phyloP scores from a whole-genome alignment of 2,888 invertebrate species.

The Sphaerophoria rueppellii region DNA sequence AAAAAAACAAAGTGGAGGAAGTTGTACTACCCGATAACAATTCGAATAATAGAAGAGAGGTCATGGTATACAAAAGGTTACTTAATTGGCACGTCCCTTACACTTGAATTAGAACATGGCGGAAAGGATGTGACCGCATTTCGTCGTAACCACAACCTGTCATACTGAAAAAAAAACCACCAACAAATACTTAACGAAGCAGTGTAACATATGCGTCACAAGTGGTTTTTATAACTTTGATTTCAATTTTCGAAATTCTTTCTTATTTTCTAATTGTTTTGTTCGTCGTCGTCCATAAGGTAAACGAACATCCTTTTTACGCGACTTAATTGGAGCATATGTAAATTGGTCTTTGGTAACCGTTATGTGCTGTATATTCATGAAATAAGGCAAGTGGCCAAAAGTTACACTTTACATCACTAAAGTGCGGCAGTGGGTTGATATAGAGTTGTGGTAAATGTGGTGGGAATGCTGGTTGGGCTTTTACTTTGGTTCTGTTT shows the following conservation, averaged over 20 bases:
- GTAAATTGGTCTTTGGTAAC: conserved; percentile 57
- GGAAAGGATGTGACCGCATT: conserved; percentile 19
- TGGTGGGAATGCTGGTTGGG: not conserved
- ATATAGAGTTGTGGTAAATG: not conserved
- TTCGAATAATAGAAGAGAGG: conserved; percentile 52
- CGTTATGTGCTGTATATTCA: not conserved
- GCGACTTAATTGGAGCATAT: conserved; percentile 69
- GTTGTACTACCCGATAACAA: conserved; percentile 45
- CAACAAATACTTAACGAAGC: conserved; percentile 44
- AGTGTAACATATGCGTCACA: conserved; percentile 66
- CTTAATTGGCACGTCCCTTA: conserved; percentile 61
- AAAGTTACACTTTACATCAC: conserved; percentile 35
- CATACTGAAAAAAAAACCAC: conserved; percentile 5
- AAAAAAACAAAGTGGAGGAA: conserved; percentile 22
- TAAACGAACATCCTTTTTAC: conserved; percentile 25
- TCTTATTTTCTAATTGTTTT: not conserved
- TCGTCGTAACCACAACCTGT: conserved; percentile 16
- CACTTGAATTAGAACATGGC: not conserved
- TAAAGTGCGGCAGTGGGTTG: not conserved
- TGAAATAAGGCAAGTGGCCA: conserved; percentile 47
- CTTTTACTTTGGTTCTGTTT: not conserved
- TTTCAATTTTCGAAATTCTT: not conserved
- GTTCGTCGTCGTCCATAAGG: not conserved
- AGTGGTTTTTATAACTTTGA: conserved; percentile 52
- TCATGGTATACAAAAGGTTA: conserved; percentile 70